Evolutionary conservation across 2,888 invertebrate genomes (phyloP).

Genomic region (Mechanitis mazaeus): DNA sequence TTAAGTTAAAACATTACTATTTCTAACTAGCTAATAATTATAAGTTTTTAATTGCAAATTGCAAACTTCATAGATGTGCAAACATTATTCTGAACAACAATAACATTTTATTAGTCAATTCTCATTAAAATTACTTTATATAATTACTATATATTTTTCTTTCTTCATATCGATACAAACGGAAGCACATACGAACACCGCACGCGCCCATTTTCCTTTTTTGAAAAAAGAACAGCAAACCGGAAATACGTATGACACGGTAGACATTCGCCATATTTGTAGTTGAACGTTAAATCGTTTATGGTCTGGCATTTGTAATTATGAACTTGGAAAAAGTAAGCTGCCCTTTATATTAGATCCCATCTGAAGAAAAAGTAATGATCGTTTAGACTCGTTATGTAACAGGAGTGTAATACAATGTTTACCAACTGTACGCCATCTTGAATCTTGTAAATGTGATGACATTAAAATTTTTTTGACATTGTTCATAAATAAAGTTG

Average conservation of each 20-base stretch:
- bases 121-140: constrained; percentile 6
- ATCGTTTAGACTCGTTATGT: no score
- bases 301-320: constrained; percentile 32
- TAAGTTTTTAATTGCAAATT: no score
- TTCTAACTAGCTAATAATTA: no score
- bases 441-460: no score
- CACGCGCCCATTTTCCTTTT: constrained; percentile 38
- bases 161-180: constrained; percentile 26
- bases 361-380: constrained; percentile 8
- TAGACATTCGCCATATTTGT: constrained; percentile 31
- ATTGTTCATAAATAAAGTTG: no score
- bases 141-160: constrained; percentile 12
- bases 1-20: no score
- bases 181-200: constrained; percentile 25
- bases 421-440: no score
- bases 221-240: constrained; percentile 30
- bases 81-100: constrained; percentile 9
- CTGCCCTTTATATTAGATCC: constrained; percentile 11
- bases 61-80: no score
- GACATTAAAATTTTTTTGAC: no score
- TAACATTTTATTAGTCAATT: neutral
- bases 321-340: constrained; percentile 26
- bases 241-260: constrained; percentile 35
- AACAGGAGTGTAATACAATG: no score
- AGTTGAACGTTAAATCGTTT: constrained; percentile 22